Conservation (phyloP, 2,888 invertebrate species). For the Hirtodrosophila histrioides region DNA sequence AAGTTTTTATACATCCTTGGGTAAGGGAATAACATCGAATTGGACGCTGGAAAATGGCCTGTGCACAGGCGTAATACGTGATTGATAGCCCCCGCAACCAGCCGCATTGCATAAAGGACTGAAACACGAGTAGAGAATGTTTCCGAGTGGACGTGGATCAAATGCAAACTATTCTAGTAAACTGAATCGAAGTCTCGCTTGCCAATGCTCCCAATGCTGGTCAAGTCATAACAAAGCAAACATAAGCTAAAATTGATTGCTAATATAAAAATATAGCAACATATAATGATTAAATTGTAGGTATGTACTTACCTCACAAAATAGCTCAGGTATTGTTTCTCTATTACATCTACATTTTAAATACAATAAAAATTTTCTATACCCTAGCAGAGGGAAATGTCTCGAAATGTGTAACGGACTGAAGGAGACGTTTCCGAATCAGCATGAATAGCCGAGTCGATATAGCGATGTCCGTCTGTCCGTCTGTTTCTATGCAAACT, state of each 20-base stretch:
- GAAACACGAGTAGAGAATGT: slow-evolving; percentile 20
- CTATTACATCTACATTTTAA: too few relatives aligned
- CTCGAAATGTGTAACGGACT: too few relatives aligned
- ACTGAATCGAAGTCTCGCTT: slow-evolving; percentile 23
- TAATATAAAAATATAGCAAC: background rate
- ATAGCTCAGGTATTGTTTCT: too few relatives aligned
- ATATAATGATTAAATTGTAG: background rate
- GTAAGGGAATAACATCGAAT: slow-evolving; percentile 18
- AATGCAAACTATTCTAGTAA: slow-evolving; percentile 19
- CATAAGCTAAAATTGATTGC: background rate
- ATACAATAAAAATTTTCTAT: too few relatives aligned
- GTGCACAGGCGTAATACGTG: slow-evolving; percentile 45
- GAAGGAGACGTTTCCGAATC: too few relatives aligned
- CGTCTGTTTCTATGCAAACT: too few relatives aligned
- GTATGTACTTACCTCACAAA: background rate
- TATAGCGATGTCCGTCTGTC: too few relatives aligned
- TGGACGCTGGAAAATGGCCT: slow-evolving; percentile 46
- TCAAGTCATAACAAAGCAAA: slow-evolving; percentile 24
- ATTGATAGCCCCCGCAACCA: slow-evolving; percentile 35
- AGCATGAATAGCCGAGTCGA: too few relatives aligned
- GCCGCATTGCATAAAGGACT: slow-evolving; percentile 1
- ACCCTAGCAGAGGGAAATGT: too few relatives aligned
- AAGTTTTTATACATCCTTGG: slow-evolving; percentile 49
- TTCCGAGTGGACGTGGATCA: background rate
- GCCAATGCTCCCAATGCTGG: slow-evolving; percentile 19